Conservation (phyloP, 2,888 invertebrate species). For the Dinocampus coccinellae region DNA sequence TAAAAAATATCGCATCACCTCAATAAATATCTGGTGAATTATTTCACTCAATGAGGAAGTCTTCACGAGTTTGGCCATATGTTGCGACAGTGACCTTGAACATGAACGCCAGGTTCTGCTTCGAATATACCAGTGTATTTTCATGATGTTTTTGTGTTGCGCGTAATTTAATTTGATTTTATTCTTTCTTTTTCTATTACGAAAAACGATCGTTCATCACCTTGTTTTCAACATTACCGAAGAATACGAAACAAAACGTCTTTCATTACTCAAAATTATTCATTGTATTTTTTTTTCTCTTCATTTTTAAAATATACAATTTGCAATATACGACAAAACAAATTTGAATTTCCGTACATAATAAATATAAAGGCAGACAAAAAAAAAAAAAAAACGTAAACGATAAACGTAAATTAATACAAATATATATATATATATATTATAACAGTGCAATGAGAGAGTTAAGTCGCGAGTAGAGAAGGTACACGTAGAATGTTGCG, state of each 20-base stretch:
- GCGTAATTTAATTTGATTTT: not conserved
- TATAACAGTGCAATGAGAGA: not conserved
- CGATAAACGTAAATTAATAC: no score
- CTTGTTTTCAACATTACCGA: no score
- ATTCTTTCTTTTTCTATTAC: not conserved
- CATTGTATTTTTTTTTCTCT: no score
- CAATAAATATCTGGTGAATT: not conserved
- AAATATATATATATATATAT: no score
- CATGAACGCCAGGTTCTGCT: constrained; percentile 20
- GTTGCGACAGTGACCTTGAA: constrained; percentile 49
- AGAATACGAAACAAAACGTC: no score
- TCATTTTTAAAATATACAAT: no score
- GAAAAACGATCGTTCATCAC: no score
- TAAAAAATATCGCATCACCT: not conserved
- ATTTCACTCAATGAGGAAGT: not conserved
- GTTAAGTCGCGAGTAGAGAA: constrained; percentile 15
- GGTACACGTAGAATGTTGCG: constrained; percentile 23
- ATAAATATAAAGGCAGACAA: no score
- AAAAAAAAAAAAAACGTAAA: no score
- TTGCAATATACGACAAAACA: no score
- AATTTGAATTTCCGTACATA: no score
- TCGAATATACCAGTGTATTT: not conserved
- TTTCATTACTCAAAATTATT: no score
- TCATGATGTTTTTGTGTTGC: not conserved
- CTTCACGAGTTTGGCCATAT: constrained; percentile 32